Evolutionary conservation across 2,797 vertebrate species (phyloP), one percentile per base, ranked within the genome.

Genomic region (Benthosema pterotum): DNA sequence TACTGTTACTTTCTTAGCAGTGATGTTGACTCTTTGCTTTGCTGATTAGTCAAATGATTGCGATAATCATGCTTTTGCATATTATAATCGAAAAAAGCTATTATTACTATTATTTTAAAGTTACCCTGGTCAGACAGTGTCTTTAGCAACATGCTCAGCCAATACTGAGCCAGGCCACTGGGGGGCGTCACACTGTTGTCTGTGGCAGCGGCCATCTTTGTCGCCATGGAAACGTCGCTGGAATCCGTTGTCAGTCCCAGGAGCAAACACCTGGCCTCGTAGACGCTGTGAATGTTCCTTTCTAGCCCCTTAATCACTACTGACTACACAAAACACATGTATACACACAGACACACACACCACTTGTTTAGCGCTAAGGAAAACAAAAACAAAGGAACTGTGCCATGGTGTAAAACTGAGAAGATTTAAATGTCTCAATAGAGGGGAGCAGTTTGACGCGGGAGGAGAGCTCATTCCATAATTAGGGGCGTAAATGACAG

Each of bases 221-320:
- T 78, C 54, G 66, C 65, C 75, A 79, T 85, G 65, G 80, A 57
- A 50, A 74, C 76, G 65, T 92, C 91, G 54, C 64, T 80, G 68
- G 83, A 83, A 73, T 93, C 89, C 72, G 22, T 25, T 5, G 3
- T 25, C 22, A 92, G 78, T 7, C 89, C 85, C 3, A 94, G 88
- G 69, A 94, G 87, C 51, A 88, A 69, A 50, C 83, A 52, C 5
- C 93, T 88, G 52, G 92, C 88, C 69, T 94, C 89, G 56, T 93
- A 94, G 56, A 94, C 80, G 79, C 83, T 90, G 32, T 67, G 66
- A 42, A 92, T 91, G 82, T 93, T 93, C 60, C 88, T 87, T 70
- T 94, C 93, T 77, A 94, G 81, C 63, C 91, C 92, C 77, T 94
- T 94, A 66, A 94, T 90, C 75, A 94, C 91, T 71, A 91, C 93